phyloP scores from a whole-genome alignment of 1,140 invertebrate genomes.

The Ostrea denselamellosa region DNA sequence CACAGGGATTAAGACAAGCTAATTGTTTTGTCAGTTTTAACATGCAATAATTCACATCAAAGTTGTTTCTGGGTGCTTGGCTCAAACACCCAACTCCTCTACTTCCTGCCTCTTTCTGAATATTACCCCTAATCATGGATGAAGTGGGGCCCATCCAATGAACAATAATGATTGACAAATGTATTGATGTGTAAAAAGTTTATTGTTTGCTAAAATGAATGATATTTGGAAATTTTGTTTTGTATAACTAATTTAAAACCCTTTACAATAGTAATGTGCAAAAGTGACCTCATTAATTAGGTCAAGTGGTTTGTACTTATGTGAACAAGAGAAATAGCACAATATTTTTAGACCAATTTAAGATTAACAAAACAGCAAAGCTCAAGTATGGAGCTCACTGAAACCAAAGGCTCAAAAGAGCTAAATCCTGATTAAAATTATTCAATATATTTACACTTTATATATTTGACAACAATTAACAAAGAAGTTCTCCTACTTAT shows the following conservation, averaged over 20 bases:
- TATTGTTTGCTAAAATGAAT: not conserved
- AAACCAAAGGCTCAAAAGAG: no score
- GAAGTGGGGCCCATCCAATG: not conserved
- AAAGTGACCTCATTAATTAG: not conserved
- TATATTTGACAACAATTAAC: no score
- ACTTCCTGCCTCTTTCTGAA: not conserved
- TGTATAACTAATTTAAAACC: not conserved
- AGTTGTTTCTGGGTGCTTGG: not conserved
- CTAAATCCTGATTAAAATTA: no score
- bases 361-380: not conserved
- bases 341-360: not conserved
- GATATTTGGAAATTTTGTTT: not conserved
- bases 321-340: not conserved
- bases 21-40: constrained; percentile 16
- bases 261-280: not conserved
- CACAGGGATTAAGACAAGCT: not conserved
- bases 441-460: no score
- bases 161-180: constrained; percentile 5
- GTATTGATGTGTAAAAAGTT: not conserved
- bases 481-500: no score
- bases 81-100: not conserved
- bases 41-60: not conserved
- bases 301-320: not conserved
- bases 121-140: not conserved
- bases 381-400: no score